phyloP scores from a whole-genome alignment of 2,888 invertebrate genomes.

The Dromius quadrimaculatus region DNA sequence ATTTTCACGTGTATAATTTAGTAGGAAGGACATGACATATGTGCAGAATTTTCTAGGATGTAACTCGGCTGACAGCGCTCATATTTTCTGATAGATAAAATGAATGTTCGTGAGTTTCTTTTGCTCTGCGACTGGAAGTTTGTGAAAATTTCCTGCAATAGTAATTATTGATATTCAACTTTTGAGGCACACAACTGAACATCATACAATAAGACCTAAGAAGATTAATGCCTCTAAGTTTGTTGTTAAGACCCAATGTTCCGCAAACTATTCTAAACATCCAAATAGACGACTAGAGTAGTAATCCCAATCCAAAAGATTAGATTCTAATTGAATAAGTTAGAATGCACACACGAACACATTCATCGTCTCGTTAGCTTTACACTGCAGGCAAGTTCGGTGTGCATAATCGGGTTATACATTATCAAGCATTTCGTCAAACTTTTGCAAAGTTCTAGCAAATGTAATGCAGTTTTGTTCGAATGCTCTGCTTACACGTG shows the following conservation, averaged over 20 bases:
- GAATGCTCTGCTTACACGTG: slow-evolving; percentile 20
- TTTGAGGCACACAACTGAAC: no score
- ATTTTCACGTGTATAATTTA: slow-evolving; percentile 26
- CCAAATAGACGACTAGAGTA: neutral
- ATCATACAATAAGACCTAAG: no score
- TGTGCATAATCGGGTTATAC: slow-evolving; percentile 29
- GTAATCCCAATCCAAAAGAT: slow-evolving; percentile 44
- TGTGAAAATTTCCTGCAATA: no score
- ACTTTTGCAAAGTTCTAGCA: slow-evolving; percentile 17
- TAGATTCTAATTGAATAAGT: slow-evolving; percentile 48
- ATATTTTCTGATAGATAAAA: slow-evolving; percentile 25
- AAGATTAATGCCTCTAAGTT: no score
- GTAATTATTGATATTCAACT: no score
- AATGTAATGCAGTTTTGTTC: slow-evolving; percentile 25
- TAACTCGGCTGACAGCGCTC: slow-evolving; percentile 6
- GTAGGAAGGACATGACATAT: slow-evolving; percentile 21
- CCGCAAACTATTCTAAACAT: no score
- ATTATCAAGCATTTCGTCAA: slow-evolving; percentile 42
- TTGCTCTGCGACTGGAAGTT: no score
- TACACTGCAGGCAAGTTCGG: neutral
- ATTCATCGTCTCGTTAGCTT: slow-evolving; percentile 5
- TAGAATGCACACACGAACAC: slow-evolving; percentile 24
- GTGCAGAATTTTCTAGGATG: slow-evolving; percentile 27
- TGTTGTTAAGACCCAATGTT: no score
- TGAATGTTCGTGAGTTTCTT: slow-evolving; percentile 7